Percentiles rank a stretch among this genome's conserved stretches.
Evolutionary conservation across 2,797 vertebrate genomes (phyloP).

Genomic region (Merluccius polli): DNA sequence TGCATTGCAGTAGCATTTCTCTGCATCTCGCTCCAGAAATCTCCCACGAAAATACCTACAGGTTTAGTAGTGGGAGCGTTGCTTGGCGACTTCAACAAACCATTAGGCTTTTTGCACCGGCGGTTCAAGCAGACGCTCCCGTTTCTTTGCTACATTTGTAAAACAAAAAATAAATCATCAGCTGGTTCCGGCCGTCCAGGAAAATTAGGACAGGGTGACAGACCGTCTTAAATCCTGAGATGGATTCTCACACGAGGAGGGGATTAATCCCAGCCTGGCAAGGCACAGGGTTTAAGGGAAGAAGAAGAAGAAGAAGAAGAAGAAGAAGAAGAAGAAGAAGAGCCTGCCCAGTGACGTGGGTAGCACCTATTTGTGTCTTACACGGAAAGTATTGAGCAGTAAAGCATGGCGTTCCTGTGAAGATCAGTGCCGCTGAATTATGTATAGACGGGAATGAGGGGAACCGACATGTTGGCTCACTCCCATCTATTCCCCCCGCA

Average conservation of each 20-base stretch:
- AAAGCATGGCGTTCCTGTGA: constrained; percentile 42
- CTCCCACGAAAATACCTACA: constrained; percentile 40
- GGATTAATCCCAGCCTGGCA: no score
- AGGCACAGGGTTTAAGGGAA: no score
- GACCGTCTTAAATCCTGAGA: constrained; percentile 25
- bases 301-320: no score
- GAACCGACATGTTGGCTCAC: constrained; percentile 21
- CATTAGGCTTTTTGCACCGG: constrained; percentile 53
- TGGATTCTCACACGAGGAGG: no score
- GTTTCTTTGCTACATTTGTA: constrained; percentile 56
- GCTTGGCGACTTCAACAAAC: constrained; percentile 44
- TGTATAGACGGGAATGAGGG: constrained; percentile 47
- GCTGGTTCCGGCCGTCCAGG: constrained; percentile 37
- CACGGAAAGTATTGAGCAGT: constrained; percentile 33
- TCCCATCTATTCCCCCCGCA: constrained; percentile 31
- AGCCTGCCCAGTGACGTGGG: no score
- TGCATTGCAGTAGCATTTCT: no score
- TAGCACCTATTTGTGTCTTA: no score
- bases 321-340: no score
- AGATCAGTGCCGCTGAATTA: constrained; percentile 51
- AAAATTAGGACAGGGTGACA: constrained; percentile 44
- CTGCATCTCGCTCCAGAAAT: not conserved
- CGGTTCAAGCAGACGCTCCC: constrained; percentile 47
- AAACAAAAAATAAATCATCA: constrained; percentile 14
- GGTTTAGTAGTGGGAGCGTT: constrained; percentile 49